Conservation (phyloP, 2,888 invertebrate genomes). For the Chirona hameri region DNA sequence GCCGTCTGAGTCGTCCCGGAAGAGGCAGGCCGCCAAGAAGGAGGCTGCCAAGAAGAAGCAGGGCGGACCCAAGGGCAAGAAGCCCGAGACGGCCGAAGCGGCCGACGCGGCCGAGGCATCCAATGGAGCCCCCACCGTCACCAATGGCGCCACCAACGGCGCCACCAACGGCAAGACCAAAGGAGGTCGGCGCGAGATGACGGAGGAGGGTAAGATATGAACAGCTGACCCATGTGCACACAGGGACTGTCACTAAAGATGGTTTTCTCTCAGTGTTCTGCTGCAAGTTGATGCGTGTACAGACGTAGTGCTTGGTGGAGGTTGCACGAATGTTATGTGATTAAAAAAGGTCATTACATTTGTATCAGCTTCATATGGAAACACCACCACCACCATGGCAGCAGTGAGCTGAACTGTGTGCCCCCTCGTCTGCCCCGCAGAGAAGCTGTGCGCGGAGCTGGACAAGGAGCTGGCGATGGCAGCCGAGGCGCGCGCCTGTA, state of each 20-base stretch:
- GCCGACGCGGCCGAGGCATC: background rate
- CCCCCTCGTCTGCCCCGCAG: constrained; percentile 51
- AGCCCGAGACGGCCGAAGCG: constrained; percentile 42
- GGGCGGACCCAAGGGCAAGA: constrained; percentile 45
- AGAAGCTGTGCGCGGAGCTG: constrained; percentile 77
- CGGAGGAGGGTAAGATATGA: constrained; percentile 32
- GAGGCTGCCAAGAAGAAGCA: constrained; percentile 78
- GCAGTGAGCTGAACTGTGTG: too few relatives aligned
- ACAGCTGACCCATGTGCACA: too few relatives aligned
- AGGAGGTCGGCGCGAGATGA: constrained; percentile 28
- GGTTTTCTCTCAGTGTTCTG: too few relatives aligned
- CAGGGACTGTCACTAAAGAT: too few relatives aligned
- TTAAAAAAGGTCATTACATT: too few relatives aligned
- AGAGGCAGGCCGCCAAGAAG: constrained; percentile 95
- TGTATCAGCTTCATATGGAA: too few relatives aligned
- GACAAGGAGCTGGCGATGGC: constrained; percentile 88
- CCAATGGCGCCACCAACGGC: background rate
- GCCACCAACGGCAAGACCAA: background rate
- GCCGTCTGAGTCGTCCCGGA: constrained; percentile 99
- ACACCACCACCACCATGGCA: too few relatives aligned
- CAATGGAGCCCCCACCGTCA: background rate
- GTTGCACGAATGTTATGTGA: too few relatives aligned
- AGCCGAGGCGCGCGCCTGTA: constrained; percentile 88
- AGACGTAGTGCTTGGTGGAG: too few relatives aligned
- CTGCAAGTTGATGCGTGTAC: too few relatives aligned